These are phyloP conservation scores for Pollenia griseotomentosa DNA, from an alignment of 2,888 invertebrate species.

Conservation along the genomic window DNA sequence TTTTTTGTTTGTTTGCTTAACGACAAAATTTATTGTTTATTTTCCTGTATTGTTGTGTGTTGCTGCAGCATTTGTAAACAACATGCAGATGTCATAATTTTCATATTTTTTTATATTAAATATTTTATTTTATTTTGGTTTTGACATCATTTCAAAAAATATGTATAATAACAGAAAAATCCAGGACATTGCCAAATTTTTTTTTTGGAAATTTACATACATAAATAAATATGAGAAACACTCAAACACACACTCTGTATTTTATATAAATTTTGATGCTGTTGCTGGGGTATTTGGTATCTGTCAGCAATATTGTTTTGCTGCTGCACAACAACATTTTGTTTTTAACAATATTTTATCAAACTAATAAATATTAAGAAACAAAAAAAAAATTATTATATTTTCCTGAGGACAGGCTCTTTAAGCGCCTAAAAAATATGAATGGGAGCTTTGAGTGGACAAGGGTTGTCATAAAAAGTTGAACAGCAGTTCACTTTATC, in stretches of 20 bases:
- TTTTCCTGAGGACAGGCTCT: slow-evolving; percentile 6
- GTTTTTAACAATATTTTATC: slow-evolving; percentile 26
- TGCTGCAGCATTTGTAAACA: slow-evolving; percentile 53
- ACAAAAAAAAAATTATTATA: neutral
- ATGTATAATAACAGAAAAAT: neutral
- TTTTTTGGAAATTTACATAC: slow-evolving; percentile 22
- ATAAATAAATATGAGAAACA: slow-evolving; percentile 30
- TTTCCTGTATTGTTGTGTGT: slow-evolving; percentile 21
- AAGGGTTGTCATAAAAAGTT: neutral
- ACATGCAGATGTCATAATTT: slow-evolving; percentile 67
- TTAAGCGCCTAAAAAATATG: neutral
- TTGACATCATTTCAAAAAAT: slow-evolving; percentile 45
- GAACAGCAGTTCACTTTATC: neutral
- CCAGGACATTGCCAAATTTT: slow-evolving; percentile 36
- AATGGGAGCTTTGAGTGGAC: neutral
- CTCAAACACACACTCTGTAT: neutral
- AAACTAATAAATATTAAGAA: slow-evolving; percentile 26
- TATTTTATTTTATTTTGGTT: slow-evolving; percentile 1
- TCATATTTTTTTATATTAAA: slow-evolving; percentile 7
- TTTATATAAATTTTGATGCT: neutral
- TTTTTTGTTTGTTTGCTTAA: neutral
- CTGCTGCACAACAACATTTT: slow-evolving; percentile 15
- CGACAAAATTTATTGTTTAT: slow-evolving; percentile 48
- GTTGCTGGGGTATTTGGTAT: neutral
- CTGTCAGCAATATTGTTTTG: slow-evolving; percentile 42